Conservation (phyloP, 2,797 vertebrate genomes). For the Pseudochaenichthys georgianus region DNA sequence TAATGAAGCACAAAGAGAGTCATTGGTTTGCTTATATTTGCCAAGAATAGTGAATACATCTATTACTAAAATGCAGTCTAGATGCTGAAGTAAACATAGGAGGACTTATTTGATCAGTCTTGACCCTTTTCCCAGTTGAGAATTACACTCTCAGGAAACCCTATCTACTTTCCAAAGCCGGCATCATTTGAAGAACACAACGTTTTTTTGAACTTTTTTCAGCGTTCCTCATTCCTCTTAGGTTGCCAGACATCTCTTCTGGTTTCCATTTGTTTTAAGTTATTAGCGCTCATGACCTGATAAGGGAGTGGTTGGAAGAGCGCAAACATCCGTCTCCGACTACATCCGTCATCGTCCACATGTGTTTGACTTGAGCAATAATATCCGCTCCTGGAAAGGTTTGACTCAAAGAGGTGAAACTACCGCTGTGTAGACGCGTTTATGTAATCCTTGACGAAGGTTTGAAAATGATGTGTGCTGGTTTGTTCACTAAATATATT, state of each 20-base stretch:
- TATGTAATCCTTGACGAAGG: conserved; percentile 51
- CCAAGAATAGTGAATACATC: neutral
- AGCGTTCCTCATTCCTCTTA: conserved; percentile 53
- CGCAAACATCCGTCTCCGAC: conserved; percentile 79
- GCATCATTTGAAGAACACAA: conserved; percentile 48
- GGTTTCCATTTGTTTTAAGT: conserved; percentile 83
- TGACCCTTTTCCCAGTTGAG: conserved; percentile 53
- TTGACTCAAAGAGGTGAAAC: conserved; percentile 59
- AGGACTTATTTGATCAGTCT: conserved; percentile 46
- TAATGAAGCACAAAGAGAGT: neutral
- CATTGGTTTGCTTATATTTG: neutral
- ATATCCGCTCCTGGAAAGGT: conserved; percentile 68
- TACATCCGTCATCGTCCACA: conserved; percentile 74
- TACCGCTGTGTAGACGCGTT: conserved; percentile 34
- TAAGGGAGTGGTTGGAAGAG: conserved; percentile 77
- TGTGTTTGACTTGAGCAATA: conserved; percentile 73
- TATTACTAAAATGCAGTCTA: neutral
- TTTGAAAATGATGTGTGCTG: conserved; percentile 48
- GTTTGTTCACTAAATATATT: conserved; percentile 50
- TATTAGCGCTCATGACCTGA: conserved; percentile 78
- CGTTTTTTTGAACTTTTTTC: conserved; percentile 66
- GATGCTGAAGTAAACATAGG: conserved; percentile 12
- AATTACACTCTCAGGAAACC: conserved; percentile 61
- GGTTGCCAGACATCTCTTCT: conserved; percentile 75
- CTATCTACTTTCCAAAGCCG: conserved; percentile 53